Evolutionary conservation across 1,140 invertebrate species (phyloP), one percentile per base, ranked within the genome.

Genomic region (Hyposmocoma kahamanoa): DNA sequence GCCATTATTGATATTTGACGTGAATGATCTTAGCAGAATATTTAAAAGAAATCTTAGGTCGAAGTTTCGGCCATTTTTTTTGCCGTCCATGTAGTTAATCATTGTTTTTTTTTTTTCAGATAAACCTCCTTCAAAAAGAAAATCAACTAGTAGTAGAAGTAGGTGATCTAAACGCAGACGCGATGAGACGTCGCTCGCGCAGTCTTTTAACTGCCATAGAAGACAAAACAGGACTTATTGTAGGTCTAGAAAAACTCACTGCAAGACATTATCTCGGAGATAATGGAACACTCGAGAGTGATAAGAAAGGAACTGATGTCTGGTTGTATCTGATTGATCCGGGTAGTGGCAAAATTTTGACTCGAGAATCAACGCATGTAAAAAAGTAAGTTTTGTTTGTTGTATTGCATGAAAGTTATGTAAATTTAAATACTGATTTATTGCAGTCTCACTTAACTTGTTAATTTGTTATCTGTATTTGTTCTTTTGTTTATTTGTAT

Each of bases 251-350:
- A 61, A 93, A 92, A 53, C 87, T 96, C 11, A 91, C 91, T 2
- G 87, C 90, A 3, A 89, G 91, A 32, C 90, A 93, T 58, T 91
- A 88, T 48, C 75, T 92, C 13, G 89, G 89, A 19, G 88, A 90
- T 48, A 96, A 95, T 71, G 91, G 91, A 3, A 94, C 92, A 0
- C 72, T 96, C 3, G 90, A 94, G 58, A 90, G 87, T 13, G 93
- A 95, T 72, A 83, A 89, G 0, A 86, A 89, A n/a, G 93, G 92
- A 5, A 95, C 95, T 0, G 94, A 96, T 65, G 88, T 96, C 2
- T 96, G 94, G 93, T 92, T 97, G 72, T 96, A 96, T 59, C 87
- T 93, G 0, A 88, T 97, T 15, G 94, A 97, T 86, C 95, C 95
- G 0, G 88, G 88, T 22, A 93, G 90, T 0, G 94, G 95, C 46